A percentile compares a stretch with the other conserved stretches of the same genome.
Conservation (phyloP, 1,140 invertebrate genomes). For the Drosophila nannoptera region DNA sequence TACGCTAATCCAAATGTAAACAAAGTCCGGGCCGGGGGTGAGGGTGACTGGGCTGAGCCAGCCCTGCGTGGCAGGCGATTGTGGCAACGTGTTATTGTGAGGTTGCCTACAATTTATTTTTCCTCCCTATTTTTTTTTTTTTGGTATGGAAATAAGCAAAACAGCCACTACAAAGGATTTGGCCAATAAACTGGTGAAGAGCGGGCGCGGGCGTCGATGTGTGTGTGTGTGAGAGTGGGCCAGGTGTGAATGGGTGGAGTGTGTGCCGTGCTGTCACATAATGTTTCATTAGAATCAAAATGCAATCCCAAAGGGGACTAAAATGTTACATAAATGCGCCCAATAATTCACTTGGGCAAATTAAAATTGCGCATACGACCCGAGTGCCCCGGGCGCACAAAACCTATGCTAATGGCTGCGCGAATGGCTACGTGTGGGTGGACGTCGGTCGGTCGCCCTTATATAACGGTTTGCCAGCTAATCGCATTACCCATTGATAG, state of each 20-base stretch:
- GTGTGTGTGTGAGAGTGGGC: neutral
- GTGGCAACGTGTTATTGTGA: constrained; percentile 25
- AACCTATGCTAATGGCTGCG: constrained; percentile 9
- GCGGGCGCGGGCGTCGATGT: constrained; percentile 4
- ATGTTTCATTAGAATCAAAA: constrained; percentile 69
- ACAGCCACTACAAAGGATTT: constrained; percentile 66
- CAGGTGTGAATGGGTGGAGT: constrained; percentile 26
- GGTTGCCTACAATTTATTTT: neutral
- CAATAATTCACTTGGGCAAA: constrained; percentile 67
- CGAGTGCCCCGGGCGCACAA: constrained; percentile 23
- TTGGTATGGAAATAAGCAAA: constrained; percentile 30
- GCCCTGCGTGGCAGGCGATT: constrained; percentile 20
- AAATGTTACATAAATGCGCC: constrained; percentile 63
- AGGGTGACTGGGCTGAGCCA: no score
- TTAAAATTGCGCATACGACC: constrained; percentile 65
- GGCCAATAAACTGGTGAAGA: constrained; percentile 42
- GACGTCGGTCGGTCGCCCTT: constrained; percentile 10
- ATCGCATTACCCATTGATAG: constrained; percentile 72
- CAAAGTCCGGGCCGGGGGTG: constrained; percentile 27
- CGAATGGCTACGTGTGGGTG: neutral
- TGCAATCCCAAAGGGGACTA: constrained; percentile 28
- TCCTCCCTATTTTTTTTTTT: neutral
- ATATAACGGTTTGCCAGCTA: constrained; percentile 35
- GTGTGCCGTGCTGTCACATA: constrained; percentile 55
- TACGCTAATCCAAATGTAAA: constrained; percentile 43